Evolutionary conservation across 2,888 invertebrate genomes (phyloP).

Genomic region (Melieria omissa): DNA sequence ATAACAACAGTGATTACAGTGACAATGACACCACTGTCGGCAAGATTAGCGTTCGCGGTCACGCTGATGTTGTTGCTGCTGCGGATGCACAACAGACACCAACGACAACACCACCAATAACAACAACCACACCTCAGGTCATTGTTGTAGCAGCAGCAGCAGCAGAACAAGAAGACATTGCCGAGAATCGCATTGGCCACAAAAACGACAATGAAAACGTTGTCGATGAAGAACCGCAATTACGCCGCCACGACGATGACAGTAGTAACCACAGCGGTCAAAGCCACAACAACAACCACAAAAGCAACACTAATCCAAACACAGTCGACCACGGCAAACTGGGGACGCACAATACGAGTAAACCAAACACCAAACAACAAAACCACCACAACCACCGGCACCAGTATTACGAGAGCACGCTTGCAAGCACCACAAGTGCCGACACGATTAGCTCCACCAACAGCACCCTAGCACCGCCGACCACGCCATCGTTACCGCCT

Average conservation of each 20-base stretch:
- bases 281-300: slow-evolving; percentile 29
- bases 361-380: slow-evolving; percentile 31
- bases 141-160: slow-evolving; percentile 10
- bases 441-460: slow-evolving; percentile 25
- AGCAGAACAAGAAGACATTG: too few relatives aligned
- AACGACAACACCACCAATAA: not conserved
- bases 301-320: not conserved
- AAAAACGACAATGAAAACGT: slow-evolving; percentile 11
- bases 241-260: not conserved
- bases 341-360: slow-evolving; percentile 3
- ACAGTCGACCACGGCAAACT: too few relatives aligned
- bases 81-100: too few relatives aligned
- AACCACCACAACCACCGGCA: slow-evolving; percentile 38
- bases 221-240: not conserved
- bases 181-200: not conserved
- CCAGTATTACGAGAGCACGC: slow-evolving; percentile 33
- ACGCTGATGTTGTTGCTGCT: too few relatives aligned
- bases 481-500: slow-evolving; percentile 1
- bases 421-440: slow-evolving; percentile 29
- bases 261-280: not conserved
- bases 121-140: not conserved
- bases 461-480: slow-evolving; percentile 26
- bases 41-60: not conserved
- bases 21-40: slow-evolving; percentile 17
- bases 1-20: slow-evolving; percentile 11